Evolutionary conservation across 1,140 invertebrate species (phyloP).

Genomic region (Archegozetes longisetosus): DNA sequence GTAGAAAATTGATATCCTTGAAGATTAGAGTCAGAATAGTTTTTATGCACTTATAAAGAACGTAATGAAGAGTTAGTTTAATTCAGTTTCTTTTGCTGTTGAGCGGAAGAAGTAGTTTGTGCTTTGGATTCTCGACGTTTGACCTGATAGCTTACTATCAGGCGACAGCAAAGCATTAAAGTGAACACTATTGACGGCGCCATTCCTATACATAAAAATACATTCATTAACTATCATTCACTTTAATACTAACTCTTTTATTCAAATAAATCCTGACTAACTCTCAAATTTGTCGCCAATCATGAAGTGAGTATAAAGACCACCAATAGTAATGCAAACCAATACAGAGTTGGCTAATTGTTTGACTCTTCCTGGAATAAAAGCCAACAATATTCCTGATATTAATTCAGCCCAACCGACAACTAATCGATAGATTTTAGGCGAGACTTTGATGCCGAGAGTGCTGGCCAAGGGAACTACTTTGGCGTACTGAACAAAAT

Average conservation of each 20-base stretch:
- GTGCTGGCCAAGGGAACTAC: conserved; percentile 67
- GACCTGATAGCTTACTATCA: conserved; percentile 55
- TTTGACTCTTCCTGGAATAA: conserved; percentile 69
- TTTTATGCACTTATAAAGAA: too few species aligned
- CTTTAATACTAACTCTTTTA: background rate
- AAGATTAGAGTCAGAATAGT: too few species aligned
- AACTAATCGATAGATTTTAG: conserved; percentile 77
- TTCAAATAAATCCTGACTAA: background rate
- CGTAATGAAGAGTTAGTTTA: too few species aligned
- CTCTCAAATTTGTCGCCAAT: conserved; percentile 75
- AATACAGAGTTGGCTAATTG: conserved; percentile 68
- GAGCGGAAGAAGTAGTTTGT: background rate
- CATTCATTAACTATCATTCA: background rate
- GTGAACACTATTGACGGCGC: conserved; percentile 85
- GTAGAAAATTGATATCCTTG: too few species aligned
- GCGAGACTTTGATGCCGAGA: conserved; percentile 67
- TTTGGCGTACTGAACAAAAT: conserved; percentile 90
- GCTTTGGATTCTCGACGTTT: conserved; percentile 14
- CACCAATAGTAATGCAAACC: conserved; percentile 62
- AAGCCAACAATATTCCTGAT: conserved; percentile 67
- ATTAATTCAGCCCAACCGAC: conserved; percentile 75
- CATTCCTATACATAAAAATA: conserved; percentile 37
- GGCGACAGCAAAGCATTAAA: conserved; percentile 79
- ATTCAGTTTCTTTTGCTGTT: background rate
- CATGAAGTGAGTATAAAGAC: conserved; percentile 80